phyloP scores from a whole-genome alignment of 2,113 vertebrate species.

The Psilopsiagon aymara region DNA sequence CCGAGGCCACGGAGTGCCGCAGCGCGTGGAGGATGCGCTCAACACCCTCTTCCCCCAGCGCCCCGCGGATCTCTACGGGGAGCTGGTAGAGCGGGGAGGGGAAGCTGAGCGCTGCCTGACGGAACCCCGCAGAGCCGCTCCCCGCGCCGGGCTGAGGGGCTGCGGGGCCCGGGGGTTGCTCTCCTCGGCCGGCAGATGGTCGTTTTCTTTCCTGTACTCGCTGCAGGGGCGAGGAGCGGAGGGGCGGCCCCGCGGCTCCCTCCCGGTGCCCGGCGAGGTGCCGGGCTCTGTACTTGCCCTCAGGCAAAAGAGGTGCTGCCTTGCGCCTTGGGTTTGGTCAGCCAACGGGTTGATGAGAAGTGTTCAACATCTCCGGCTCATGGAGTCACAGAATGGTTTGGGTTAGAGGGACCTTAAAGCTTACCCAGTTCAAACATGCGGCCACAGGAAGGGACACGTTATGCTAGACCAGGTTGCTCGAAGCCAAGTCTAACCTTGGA shows the following conservation, averaged over 20 bases:
- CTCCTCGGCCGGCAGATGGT: background rate
- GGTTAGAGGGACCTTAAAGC: background rate
- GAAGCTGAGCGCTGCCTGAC: background rate
- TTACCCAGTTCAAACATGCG: background rate
- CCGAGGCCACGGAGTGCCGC: slow-evolving; percentile 59
- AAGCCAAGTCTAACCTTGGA: background rate
- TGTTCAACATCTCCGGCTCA: rapidly evolving
- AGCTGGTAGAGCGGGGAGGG: slow-evolving; percentile 75
- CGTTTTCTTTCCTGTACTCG: background rate
- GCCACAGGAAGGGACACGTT: background rate
- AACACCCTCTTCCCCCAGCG: slow-evolving; percentile 71
- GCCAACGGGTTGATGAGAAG: background rate
- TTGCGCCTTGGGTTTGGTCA: rapidly evolving
- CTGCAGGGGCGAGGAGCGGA: background rate
- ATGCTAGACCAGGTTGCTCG: background rate
- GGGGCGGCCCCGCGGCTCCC: rapidly evolving
- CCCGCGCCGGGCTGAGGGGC: background rate
- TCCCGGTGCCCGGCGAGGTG: no score
- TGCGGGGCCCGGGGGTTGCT: background rate
- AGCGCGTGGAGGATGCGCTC: slow-evolving; percentile 78
- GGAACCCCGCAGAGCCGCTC: background rate
- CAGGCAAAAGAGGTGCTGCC: rapidly evolving
- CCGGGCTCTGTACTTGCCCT: no score
- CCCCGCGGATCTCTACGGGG: slow-evolving; percentile 81
- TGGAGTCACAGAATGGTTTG: background rate